Evolutionary conservation across 2,113 vertebrate genomes (phyloP), one percentile per base, ranked within the genome.

Genomic region (Siniperca knerii): DNA sequence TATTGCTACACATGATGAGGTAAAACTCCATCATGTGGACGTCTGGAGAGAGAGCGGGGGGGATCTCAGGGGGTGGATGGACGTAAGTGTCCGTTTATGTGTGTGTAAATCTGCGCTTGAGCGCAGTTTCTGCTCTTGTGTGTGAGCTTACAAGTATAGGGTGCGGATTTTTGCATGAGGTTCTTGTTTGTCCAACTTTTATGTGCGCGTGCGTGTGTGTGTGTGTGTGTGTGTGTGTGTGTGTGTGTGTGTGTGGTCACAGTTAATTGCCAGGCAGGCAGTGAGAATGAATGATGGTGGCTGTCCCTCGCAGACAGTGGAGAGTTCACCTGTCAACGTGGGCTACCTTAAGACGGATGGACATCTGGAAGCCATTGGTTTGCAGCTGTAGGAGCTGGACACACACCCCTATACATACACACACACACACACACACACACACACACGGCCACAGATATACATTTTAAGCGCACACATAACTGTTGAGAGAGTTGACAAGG

Each of bases 291-390:
- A 82, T 81, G 87, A 94, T 92, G 89, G 79, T 40, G 2, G 82
- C 68, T 80, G 73, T 86, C 78, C 85, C 75, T 85, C 33, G 58
- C 88, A 92, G 92, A 95, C 92, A 92, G 89, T 88, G 87, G 92
- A 93, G 91, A 93, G 92, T 93, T 93, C 92, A 93, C 87, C 93
- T 91, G 93, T 93, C 91, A 93, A 48, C 77, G 79, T 93, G 89
- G 83, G 89, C 92, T 94, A 92, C 91, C 91, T 92, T 81, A 92
- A 95, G 93, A 95, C 81, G 44, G 82, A 95, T 94, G 93, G 89
- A 92, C 92, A 95, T 95, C 94, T 95, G 94, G 94, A 94, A 94
- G 72, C 78, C 79, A 93, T 95, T 84, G 89, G 71, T 23, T 40
- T 29, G 60, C 92, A 92, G 92, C 90, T 93, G 90, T 62, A 82